Evolutionary conservation across 2,888 invertebrate species (phyloP), one percentile per base, ranked within the genome.

Genomic region (Yponomeuta cagnagella): DNA sequence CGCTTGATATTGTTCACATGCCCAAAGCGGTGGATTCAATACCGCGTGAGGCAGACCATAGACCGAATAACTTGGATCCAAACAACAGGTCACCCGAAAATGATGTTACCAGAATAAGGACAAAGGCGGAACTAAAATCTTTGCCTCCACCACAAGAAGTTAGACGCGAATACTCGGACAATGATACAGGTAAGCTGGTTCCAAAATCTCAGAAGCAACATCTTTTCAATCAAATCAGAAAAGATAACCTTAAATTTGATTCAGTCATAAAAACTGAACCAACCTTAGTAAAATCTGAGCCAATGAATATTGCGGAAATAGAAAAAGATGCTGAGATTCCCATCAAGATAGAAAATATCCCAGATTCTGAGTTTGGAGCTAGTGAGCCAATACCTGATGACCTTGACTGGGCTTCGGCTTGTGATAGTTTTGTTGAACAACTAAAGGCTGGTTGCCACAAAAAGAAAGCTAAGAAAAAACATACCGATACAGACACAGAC

Each of bases 41-140:
- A 74, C 90, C 93, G 75, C 88, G 89, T 73, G 93, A 93, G 73
- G 79, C 84, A 43, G 93, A 93, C 75, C 87, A 85, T 74, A 82
- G 82, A 72, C 87, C 79, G 74, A 77, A 74, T 73, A 87, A 77
- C 71, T 74, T 75, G 66, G 88, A 90, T 70, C 68, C 78, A 37
- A 88, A 89, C 77, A 83, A 83, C 63, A 89, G 85, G 78, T 87
- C 88, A 63, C 88, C 89, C 33, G 92, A 92, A 82, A 88, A 85
- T 72, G 93, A 93, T 74, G 89, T 95, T 63, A 95, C 96, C 12
- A 93, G 97, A 79, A 97, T 97, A 79, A 93, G 97, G 75, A 97
- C 97, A 4, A 97, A 97, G 88, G 97, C 96, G 2, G 97, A 97
- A 87, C 88, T 97, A 64, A 97, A 97, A 86, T 93, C 87, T 58